These are phyloP conservation scores for Anoplophora glabripennis DNA, from an alignment of 1,140 invertebrate genomes.

Conservation along the genomic window DNA sequence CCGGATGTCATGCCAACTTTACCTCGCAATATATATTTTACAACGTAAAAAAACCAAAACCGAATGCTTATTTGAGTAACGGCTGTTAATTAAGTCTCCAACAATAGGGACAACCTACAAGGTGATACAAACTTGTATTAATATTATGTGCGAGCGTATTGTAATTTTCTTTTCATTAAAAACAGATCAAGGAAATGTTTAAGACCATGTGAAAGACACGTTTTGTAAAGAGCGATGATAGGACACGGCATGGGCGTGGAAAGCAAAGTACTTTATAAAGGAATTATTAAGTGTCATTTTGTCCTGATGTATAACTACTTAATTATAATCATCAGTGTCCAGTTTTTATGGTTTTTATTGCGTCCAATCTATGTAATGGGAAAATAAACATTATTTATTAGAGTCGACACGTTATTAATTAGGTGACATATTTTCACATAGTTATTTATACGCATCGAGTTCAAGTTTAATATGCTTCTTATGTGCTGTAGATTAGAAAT, in stretches of 20 bases:
- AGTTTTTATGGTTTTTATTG: constrained; percentile 11
- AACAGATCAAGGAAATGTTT: constrained; percentile 16
- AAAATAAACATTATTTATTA: constrained; percentile 19
- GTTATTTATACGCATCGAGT: neutral
- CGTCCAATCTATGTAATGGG: constrained; percentile 15
- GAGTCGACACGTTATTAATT: constrained; percentile 14
- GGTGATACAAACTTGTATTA: too few species aligned
- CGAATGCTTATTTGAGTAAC: neutral
- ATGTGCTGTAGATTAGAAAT: too few species aligned
- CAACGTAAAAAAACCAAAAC: neutral
- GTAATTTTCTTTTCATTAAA: constrained; percentile 16
- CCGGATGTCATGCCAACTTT: constrained; percentile 4
- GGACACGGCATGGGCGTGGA: constrained; percentile 3
- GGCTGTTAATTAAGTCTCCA: neutral
- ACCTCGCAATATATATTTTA: neutral
- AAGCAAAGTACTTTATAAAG: constrained; percentile 11
- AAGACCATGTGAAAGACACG: constrained; percentile 11
- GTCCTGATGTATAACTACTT: constrained; percentile 13
- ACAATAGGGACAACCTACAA: neutral
- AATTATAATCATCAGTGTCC: constrained; percentile 11
- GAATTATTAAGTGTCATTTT: constrained; percentile 21
- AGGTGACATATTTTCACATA: constrained; percentile 11
- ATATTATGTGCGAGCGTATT: too few species aligned
- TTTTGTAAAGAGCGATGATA: neutral
- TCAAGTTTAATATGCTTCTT: too few species aligned